Evolutionary conservation across 2,888 invertebrate species (phyloP).

Genomic region (Hipparchia semele): DNA sequence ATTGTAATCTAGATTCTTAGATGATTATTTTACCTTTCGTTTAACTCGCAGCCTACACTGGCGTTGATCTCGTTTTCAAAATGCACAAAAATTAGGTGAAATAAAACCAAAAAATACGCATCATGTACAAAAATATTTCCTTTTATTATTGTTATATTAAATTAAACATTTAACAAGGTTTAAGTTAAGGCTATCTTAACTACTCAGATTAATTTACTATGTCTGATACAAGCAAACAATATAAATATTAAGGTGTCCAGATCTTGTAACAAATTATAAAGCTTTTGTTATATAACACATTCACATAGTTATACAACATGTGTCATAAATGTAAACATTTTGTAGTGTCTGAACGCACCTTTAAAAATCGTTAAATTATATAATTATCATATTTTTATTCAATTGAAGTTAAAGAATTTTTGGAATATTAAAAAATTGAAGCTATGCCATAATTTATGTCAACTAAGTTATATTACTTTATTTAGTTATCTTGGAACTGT

Average conservation of each 20-base stretch:
- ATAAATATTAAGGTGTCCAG: neutral
- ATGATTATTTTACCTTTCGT: too few relatives aligned
- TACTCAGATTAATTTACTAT: slow-evolving; percentile 25
- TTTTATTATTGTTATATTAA: slow-evolving; percentile 66
- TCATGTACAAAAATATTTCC: slow-evolving; percentile 72
- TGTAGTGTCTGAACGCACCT: neutral
- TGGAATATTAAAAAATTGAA: too few relatives aligned
- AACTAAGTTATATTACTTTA: too few relatives aligned
- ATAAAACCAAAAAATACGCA: slow-evolving; percentile 31
- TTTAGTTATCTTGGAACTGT: too few relatives aligned
- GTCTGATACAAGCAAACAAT: slow-evolving; percentile 8
- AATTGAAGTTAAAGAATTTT: neutral
- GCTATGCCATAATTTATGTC: too few relatives aligned
- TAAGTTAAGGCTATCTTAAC: slow-evolving; percentile 29
- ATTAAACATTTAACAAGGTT: slow-evolving; percentile 64
- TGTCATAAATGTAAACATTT: neutral
- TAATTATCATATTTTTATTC: neutral
- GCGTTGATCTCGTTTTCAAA: neutral
- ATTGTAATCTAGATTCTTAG: too few relatives aligned
- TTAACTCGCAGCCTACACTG: too few relatives aligned
- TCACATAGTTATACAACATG: neutral
- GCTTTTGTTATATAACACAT: neutral
- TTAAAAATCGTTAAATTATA: neutral
- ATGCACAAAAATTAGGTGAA: slow-evolving; percentile 1
- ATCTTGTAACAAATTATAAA: neutral